These are phyloP conservation scores for Eupithecia vulgata DNA, from an alignment of 2,888 invertebrate species.

Conservation along the genomic window DNA sequence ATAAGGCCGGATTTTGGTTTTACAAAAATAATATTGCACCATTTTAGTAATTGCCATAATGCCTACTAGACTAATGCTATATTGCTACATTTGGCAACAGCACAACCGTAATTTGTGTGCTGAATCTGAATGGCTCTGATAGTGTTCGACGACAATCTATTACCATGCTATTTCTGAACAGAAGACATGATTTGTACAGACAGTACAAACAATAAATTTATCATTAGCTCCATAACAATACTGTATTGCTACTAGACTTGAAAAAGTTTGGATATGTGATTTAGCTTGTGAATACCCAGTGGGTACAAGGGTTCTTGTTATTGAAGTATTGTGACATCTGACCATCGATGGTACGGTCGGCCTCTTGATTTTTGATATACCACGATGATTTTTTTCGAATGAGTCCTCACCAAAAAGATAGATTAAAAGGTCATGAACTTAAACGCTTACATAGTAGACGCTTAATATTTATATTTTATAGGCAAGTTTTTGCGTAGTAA, in stretches of 20 bases:
- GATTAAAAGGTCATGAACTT: neutral
- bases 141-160: slow-evolving; percentile 41
- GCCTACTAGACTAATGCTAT: slow-evolving; percentile 16
- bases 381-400: neutral
- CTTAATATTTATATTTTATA: neutral
- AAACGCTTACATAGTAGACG: neutral
- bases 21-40: neutral
- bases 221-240: neutral
- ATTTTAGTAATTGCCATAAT: slow-evolving; percentile 1
- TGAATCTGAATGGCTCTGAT: slow-evolving; percentile 39
- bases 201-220: neutral
- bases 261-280: neutral
- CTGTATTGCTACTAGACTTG: neutral
- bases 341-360: neutral
- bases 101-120: slow-evolving; percentile 31
- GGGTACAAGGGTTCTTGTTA: no score
- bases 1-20: neutral
- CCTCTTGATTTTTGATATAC: neutral
- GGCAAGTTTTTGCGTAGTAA: neutral
- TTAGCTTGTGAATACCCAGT: neutral
- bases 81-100: slow-evolving; percentile 38
- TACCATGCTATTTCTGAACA: slow-evolving; percentile 27
- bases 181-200: slow-evolving; percentile 10
- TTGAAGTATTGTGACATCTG: no score
- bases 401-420: neutral